phyloP scores from a whole-genome alignment of 2,113 vertebrate genomes.

The Sakesphorus luctuosus region DNA sequence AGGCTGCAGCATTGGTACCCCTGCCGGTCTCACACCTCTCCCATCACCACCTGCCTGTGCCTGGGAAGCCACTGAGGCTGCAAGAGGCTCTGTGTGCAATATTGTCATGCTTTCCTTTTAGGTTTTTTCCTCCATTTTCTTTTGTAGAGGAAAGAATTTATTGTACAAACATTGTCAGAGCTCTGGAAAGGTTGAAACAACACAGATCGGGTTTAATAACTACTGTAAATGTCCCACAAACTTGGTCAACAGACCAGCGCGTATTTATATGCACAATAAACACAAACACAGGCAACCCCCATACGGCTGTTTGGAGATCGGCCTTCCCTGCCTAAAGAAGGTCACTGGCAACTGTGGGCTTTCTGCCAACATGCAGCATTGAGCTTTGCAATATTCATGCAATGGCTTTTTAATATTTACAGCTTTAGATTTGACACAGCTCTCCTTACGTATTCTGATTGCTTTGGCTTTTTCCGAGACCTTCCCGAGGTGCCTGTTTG shows the following conservation, averaged over 20 bases:
- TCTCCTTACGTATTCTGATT: slow-evolving; percentile 38
- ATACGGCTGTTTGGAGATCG: not conserved
- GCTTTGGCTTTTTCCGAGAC: slow-evolving; percentile 56
- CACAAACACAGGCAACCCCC: slow-evolving; percentile 46
- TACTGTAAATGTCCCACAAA: slow-evolving; percentile 60
- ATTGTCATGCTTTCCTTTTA: not conserved
- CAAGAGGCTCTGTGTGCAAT: not conserved
- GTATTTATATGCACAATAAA: slow-evolving; percentile 53
- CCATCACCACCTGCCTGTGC: not conserved
- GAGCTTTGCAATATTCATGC: slow-evolving; percentile 65
- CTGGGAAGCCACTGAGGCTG: not conserved
- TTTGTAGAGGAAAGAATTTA: slow-evolving; percentile 7
- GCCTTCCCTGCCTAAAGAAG: slow-evolving; percentile 49
- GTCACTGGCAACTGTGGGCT: slow-evolving; percentile 47
- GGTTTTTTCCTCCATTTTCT: not conserved
- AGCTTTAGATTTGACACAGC: slow-evolving; percentile 56
- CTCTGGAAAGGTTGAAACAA: slow-evolving; percentile 64
- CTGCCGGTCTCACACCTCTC: not conserved
- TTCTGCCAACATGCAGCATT: slow-evolving; percentile 47
- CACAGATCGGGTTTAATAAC: slow-evolving; percentile 62
- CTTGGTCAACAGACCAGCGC: slow-evolving; percentile 38
- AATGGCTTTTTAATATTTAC: slow-evolving; percentile 64
- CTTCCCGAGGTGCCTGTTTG: slow-evolving; percentile 14
- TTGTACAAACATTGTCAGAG: slow-evolving; percentile 35
- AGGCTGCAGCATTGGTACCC: not conserved